Percentiles rank a stretch among this genome's conserved stretches.
Evolutionary conservation across 2,888 invertebrate species (phyloP).

Genomic region (Sympetrum striolatum): DNA sequence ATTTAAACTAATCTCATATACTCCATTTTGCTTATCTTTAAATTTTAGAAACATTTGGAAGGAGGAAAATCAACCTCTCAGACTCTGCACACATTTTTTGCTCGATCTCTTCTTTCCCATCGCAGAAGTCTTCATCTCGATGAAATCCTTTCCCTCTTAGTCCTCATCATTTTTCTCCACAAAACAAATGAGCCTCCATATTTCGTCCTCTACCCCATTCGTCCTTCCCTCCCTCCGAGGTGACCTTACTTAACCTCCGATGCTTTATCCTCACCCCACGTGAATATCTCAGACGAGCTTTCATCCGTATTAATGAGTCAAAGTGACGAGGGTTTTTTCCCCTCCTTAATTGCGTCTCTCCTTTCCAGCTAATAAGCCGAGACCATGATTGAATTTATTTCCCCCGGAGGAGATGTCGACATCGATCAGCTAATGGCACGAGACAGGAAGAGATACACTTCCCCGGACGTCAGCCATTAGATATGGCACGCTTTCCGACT

Average conservation of each 20-base stretch:
- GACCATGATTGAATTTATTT: neutral
- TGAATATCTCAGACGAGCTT: neutral
- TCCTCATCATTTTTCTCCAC: neutral
- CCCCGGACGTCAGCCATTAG: neutral
- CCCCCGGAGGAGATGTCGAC: neutral
- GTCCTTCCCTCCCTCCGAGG: neutral
- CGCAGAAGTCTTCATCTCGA: neutral
- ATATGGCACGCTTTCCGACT: neutral
- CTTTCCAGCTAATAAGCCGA: neutral
- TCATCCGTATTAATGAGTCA: neutral
- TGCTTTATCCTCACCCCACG: neutral
- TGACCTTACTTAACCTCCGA: conserved; percentile 1
- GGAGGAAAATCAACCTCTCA: too few relatives aligned
- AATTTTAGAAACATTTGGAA: too few relatives aligned
- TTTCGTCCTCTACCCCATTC: neutral
- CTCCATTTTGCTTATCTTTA: too few relatives aligned
- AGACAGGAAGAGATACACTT: neutral
- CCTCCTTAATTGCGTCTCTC: neutral
- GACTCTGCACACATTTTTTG: neutral
- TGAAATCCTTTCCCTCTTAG: neutral
- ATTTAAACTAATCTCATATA: too few relatives aligned
- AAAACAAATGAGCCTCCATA: conserved; percentile 13
- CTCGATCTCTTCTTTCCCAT: neutral
- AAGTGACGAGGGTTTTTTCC: neutral
- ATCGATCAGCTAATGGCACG: neutral